A percentile compares a stretch with the other conserved stretches of the same genome.
Evolutionary conservation across 2,113 vertebrate genomes (phyloP).

Genomic region (Syngnathus typhle): DNA sequence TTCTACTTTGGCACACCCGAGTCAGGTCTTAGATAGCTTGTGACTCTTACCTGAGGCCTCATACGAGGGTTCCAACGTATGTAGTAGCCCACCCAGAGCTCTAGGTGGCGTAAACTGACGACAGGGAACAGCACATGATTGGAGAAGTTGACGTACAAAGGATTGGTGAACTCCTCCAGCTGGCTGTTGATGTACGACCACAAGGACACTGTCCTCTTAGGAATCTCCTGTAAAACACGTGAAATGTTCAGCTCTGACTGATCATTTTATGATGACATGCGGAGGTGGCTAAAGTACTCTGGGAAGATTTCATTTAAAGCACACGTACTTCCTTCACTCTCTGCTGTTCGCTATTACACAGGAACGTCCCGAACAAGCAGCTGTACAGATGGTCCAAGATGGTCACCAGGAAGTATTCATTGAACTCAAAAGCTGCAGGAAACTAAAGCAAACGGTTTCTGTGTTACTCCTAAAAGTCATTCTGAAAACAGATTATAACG

Average conservation of each 20-base stretch:
- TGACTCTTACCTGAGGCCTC: conserved; percentile 81
- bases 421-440: conserved; percentile 96
- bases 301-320: background rate
- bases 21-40: background rate
- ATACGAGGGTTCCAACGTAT: conserved; percentile 96
- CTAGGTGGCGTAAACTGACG: conserved; percentile 92
- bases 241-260: too few relatives aligned
- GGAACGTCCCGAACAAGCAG: conserved; percentile 95
- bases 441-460: conserved; percentile 72
- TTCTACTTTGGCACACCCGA: background rate
- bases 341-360: conserved; percentile 94
- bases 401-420: conserved; percentile 91
- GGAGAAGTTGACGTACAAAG: conserved; percentile 87
- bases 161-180: conserved; percentile 92
- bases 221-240: conserved; percentile 75
- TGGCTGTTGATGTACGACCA: conserved; percentile 98
- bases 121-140: conserved; percentile 93
- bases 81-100: conserved; percentile 97
- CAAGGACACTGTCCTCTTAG: conserved; percentile 83
- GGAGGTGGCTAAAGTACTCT: too few relatives aligned
- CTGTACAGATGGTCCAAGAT: conserved; percentile 95
- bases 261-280: too few relatives aligned
- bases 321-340: conserved; percentile 82
- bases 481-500: background rate
- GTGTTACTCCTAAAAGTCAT: background rate